Percentiles rank a stretch among this genome's conserved stretches.
These are phyloP conservation scores for Ataeniobius toweri DNA, from an alignment of 2,797 vertebrate genomes.

Conservation along the genomic window DNA sequence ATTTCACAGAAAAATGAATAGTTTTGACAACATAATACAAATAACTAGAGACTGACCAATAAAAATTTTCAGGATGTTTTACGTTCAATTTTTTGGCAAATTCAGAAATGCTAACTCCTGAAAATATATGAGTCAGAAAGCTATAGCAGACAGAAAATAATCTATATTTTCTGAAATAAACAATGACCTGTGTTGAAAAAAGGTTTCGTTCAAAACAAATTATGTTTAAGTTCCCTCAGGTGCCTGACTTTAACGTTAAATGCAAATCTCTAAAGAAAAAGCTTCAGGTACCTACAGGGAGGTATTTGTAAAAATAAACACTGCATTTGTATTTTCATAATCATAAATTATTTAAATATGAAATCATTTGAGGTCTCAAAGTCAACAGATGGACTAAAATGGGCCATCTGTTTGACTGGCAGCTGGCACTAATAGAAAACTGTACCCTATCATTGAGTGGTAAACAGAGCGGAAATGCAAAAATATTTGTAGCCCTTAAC, in stretches of 20 bases:
- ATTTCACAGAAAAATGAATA: no score
- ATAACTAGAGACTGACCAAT: neutral
- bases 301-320: neutral
- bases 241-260: no score
- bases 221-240: neutral
- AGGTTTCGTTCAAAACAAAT: neutral
- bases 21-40: neutral
- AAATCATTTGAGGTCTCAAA: constrained; percentile 13
- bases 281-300: neutral
- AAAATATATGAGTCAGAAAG: neutral
- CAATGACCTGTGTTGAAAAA: neutral
- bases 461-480: neutral
- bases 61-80: neutral
- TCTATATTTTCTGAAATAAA: neutral
- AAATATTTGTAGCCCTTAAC: neutral
- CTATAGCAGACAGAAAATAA: neutral
- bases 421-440: constrained; percentile 9
- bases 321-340: neutral
- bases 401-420: constrained; percentile 7
- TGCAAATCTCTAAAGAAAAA: neutral
- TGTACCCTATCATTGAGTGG: neutral
- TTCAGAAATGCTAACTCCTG: neutral
- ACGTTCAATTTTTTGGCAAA: neutral
- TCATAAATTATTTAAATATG: constrained; percentile 6
- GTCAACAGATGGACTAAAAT: constrained; percentile 7